Percentiles rank a stretch among this genome's conserved stretches.
Evolutionary conservation across 1,140 invertebrate genomes (phyloP).

Genomic region (Orussus abietinus): DNA sequence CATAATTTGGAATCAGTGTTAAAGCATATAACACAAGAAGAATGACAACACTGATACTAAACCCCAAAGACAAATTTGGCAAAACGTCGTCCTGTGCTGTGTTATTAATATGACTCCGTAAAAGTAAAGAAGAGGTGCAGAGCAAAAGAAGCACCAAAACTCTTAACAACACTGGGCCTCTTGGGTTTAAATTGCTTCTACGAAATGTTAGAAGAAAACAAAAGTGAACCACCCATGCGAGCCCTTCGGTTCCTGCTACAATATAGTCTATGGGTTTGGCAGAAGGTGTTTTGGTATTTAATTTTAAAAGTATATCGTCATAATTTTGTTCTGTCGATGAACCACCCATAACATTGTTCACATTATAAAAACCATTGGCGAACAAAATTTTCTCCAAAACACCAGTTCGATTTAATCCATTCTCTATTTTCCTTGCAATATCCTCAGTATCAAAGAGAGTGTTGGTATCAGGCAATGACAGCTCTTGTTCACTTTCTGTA

Average conservation of each 20-base stretch:
- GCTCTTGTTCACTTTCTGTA: too few species aligned
- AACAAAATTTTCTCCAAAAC: constrained; percentile 20
- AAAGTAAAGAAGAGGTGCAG: constrained; percentile 31
- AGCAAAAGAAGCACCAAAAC: constrained; percentile 40
- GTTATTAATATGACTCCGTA: constrained; percentile 36
- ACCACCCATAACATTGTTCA: too few species aligned
- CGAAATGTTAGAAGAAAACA: constrained; percentile 68
- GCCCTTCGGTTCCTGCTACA: constrained; percentile 61
- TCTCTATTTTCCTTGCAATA: constrained; percentile 14
- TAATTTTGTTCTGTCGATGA: constrained; percentile 8
- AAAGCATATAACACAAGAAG: constrained; percentile 57
- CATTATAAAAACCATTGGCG: too few species aligned
- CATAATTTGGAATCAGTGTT: constrained; percentile 58
- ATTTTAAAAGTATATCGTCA: constrained; percentile 16
- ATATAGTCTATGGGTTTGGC: constrained; percentile 66
- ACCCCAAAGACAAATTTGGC: constrained; percentile 41
- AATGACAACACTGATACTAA: constrained; percentile 41
- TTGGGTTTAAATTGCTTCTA: constrained; percentile 59
- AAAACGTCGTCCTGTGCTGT: constrained; percentile 30
- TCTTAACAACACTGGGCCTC: constrained; percentile 67
- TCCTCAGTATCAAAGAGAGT: constrained; percentile 3
- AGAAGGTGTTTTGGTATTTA: constrained; percentile 32
- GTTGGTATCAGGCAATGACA: constrained; percentile 1
- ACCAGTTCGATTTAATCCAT: constrained; percentile 19
- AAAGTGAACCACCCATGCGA: constrained; percentile 77